Evolutionary conservation across 2,888 invertebrate species (phyloP), one percentile per base, ranked within the genome.

Genomic region (Philonicus albiceps): DNA sequence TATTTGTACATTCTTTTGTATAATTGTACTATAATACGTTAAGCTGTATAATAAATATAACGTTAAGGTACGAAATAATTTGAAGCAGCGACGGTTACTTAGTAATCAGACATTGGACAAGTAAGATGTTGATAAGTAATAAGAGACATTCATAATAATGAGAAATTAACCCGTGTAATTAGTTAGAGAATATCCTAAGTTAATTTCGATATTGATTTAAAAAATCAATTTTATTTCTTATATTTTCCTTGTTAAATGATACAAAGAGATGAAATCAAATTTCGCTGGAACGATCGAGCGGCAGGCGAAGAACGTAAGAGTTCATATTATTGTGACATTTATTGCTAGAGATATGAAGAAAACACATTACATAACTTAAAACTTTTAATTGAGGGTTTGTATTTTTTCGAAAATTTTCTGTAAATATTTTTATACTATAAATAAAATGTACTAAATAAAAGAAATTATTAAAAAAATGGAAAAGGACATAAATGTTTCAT

Each of bases 401-500:
- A 88, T 88, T 88, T 88, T 88, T 87, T 88, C 86, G 86, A 85
- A 86, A 88, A 86, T 88, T 88, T 87, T 88, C 87, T 88, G 88
- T 88, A 86, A 86, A 88, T 88, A 88, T 88, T 88, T 88, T 88
- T 88, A 88, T 88, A 88, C 88, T 88, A 88, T 88, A 88, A 88
- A 86, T 86, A 87, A 85, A 83, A 83, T 55, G 83, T 83, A 74
- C 73, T 73, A 85, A n/a, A 85, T 85, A 74, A 73, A 87, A 87
- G 53, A 85, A 72, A 83, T 78, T 75, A 78, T 85, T 81, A 53
- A 86, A 87, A n/a, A 84, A 78, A 53, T 72, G 81, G 53, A 49
- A 34, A 74, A 86, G 78, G 49, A 55, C 11, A 19, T 30, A 5
- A 43, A 6, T 11, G 1, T 64, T 64, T 64, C 6, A 64, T 11